Conservation (phyloP, 2,113 vertebrate species). For the Myotis yumanensis region DNA sequence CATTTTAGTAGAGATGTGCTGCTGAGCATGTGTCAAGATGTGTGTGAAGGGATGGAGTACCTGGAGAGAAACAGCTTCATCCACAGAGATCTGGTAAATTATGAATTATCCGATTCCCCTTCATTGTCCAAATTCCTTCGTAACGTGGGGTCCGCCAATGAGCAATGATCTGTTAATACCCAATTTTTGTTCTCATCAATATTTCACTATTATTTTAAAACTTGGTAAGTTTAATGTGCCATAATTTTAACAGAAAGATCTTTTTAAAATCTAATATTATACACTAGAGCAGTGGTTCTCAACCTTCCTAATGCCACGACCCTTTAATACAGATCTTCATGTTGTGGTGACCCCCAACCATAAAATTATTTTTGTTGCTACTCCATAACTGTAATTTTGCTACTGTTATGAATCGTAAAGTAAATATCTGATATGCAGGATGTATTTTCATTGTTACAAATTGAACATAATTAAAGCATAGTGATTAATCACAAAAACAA, state of each 20-base stretch:
- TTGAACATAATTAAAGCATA: no score
- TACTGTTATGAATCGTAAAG: no score
- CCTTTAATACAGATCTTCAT: no score
- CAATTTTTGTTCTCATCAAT: neutral
- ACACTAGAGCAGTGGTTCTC: no score
- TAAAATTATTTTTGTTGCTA: no score
- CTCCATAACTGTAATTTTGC: no score
- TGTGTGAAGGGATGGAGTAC: conserved; percentile 94
- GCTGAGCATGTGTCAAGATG: conserved; percentile 93
- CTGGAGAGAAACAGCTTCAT: conserved; percentile 93
- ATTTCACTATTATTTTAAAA: conserved; percentile 27
- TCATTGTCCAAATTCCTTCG: neutral
- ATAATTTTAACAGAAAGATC: conserved; percentile 25
- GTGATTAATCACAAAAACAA: no score
- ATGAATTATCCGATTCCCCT: neutral
- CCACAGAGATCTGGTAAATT: conserved; percentile 92
- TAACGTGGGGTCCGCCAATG: neutral
- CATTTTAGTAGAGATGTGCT: conserved; percentile 84
- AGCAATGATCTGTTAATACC: neutral
- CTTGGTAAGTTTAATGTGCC: neutral
- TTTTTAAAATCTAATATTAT: neutral
- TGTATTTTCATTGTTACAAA: no score
- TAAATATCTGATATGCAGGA: no score
- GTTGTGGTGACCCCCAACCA: no score
- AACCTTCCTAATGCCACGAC: no score